Conservation (phyloP, 2,113 vertebrate genomes). For the Axis porcinus region DNA sequence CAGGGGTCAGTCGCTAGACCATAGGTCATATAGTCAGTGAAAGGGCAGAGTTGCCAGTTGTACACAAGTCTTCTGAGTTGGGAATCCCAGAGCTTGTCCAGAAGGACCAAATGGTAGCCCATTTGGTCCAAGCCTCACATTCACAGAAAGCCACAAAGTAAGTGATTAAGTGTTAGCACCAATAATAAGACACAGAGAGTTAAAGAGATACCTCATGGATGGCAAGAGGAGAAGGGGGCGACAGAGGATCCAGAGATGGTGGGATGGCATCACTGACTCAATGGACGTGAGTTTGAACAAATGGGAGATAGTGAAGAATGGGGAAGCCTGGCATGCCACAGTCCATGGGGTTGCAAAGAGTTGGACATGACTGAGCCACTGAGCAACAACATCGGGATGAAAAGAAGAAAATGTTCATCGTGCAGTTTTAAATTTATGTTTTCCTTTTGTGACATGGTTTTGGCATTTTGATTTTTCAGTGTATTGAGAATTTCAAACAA, state of each 20-base stretch:
- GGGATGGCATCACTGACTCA: not conserved
- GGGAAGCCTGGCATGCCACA: accelerated
- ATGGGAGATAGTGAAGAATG: not conserved
- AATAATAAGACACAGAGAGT: not conserved
- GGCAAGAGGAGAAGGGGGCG: not conserved
- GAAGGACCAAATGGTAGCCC: not conserved
- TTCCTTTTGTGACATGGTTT: not conserved
- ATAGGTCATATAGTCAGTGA: not conserved
- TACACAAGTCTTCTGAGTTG: not conserved
- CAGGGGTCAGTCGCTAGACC: not conserved
- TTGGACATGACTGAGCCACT: not conserved
- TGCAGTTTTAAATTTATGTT: not conserved
- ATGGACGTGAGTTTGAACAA: not conserved
- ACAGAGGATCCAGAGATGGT: not conserved
- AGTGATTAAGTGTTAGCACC: not conserved
- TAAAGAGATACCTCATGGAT: not conserved
- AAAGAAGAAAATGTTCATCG: not conserved
- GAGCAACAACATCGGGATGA: not conserved
- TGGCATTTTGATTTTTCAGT: not conserved
- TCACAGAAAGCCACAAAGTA: not conserved
- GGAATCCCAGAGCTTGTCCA: not conserved
- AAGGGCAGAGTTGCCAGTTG: not conserved
- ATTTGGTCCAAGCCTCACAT: not conserved
- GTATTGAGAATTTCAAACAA: not conserved
- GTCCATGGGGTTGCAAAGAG: not conserved